Percentiles rank a stretch among this genome's conserved stretches.
phyloP scores from a whole-genome alignment of 1,140 invertebrate species.

The Zophobas atratus region DNA sequence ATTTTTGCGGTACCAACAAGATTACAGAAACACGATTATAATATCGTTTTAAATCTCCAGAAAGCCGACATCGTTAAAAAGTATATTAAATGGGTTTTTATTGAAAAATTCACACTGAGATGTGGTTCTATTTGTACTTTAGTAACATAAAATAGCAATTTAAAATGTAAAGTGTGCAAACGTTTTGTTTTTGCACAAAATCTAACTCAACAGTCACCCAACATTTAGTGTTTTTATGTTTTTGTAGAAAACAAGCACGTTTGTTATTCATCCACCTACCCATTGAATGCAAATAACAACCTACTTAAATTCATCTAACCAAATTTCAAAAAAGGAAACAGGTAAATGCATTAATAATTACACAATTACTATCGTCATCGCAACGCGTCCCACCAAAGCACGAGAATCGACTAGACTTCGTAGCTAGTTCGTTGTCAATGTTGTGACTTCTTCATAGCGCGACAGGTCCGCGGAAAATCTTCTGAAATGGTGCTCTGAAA shows the following conservation, averaged over 20 bases:
- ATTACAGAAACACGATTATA: no score
- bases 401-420: conserved; percentile 13
- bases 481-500: conserved; percentile 7
- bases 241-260: neutral
- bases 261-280: neutral
- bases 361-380: conserved; percentile 21
- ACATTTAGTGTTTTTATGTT: no score
- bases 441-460: neutral
- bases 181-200: no score
- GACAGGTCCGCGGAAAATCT: conserved; percentile 11
- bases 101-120: no score
- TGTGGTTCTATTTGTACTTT: no score
- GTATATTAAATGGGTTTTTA: no score
- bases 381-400: conserved; percentile 30
- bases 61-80: no score
- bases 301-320: neutral
- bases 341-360: conserved; percentile 12
- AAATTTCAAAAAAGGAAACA: conserved; percentile 14
- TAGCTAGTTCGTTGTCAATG: conserved; percentile 5
- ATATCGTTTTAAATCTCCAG: no score
- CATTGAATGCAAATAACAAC: conserved; percentile 3
- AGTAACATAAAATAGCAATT: no score
- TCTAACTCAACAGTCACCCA: no score
- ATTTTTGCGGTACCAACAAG: no score
- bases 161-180: no score